Base-by-base conservation (phyloP, 2,113 vertebrate genomes). In the Donacobius atricapilla region DNA sequence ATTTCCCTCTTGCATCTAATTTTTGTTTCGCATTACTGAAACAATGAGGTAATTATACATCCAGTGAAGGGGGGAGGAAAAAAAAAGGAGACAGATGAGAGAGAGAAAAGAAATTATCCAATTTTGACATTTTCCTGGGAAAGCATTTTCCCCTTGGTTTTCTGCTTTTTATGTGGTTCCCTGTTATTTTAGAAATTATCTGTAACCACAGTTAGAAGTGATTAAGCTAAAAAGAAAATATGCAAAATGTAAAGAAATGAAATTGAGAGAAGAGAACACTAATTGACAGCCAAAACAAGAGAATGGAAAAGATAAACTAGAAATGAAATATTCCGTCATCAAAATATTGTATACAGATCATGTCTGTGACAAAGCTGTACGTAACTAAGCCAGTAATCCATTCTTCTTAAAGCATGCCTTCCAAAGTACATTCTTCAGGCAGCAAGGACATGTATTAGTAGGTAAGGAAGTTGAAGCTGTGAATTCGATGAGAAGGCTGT, bases 21-120 rank as follows among this genome's bases (percentile, higher is more conserved):
- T 97, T 98, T 97, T 97, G 64, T 95, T 98, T 97, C 89, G 81
- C 82, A 94, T 96, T 97, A 96, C 77, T 95, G 91, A 97, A 98
- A 96, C 89, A 97, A 96, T 86, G 71, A 96, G 73, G 92, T 91
- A 98, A 98, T 97, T 97, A 98, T 86, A 96, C 73, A 96, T 83
- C 51, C 63, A 96, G 24, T 65, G 71, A 28, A 17, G 51, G 15
- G 30, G 11, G 20, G 1, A 10, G 17, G 10, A 18, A 31, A 93
- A 37, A 94, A 93, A 91, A 80, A 10, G 15, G 44, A 93, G 63
- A 63, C 39, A 71, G 57, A 93, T 40, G 54, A 95, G 70, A 80
- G 78, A 91, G 56, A 86, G 57, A 92, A 90, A 79, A 90, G 56
- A 90, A 93, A 95, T 96, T 70, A 96, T 20, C 48, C 33, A 96